Base-by-base conservation (phyloP, 35 echinoderm and acorn worm species). In the Chiridota heheva region DNA sequence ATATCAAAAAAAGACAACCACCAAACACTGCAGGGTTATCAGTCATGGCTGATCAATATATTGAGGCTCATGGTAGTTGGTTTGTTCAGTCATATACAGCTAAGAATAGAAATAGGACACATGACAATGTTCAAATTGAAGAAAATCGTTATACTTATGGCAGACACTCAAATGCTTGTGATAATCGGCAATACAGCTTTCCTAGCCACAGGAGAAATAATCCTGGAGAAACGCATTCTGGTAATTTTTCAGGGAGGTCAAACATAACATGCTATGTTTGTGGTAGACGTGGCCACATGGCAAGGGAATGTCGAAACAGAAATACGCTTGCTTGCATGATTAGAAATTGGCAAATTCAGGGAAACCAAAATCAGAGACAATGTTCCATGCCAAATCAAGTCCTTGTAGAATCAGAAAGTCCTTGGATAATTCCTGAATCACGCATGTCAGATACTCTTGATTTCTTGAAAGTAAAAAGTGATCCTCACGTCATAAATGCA, bases 181-280 rank as follows among this genome's bases (percentile, higher is more conserved):
- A 47, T 18, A 67, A 31, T 32, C 32, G 33, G 67, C 37, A 36
- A 36, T 41, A 37, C 5, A 16, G 20, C 25, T 24, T 8, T 5
- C 40, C 22, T 5, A 26, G 25, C 10, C 13, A 41, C 20, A 70
- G 20, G 30, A 37, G 2, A 70, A 41, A 17, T 6, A 40, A 41
- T 20, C 34, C 30, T 36, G 2, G 36, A 42, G 36, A 12, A 40
- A 38, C 22, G 28, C 6, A 40, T 26, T 70, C 30, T 36, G 10
- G 30, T 22, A 51, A 40, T 7, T 36, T 42, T 16, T n/a, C 29
- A 32, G 17, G 15, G 16, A 20, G 36, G 67, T 0, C 25, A 15
- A 61, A 1, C n/a, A 37, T 36, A 37, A 73, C 72, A 20, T 88
- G 86, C 43, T 81, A 57, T 45, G 66, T 81, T 18, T 88, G 86